A percentile compares a stretch with the other conserved stretches of the same genome.
These are phyloP conservation scores for Sebastes cheni DNA, from an alignment of 2,797 vertebrate species.

Conservation along the genomic window DNA sequence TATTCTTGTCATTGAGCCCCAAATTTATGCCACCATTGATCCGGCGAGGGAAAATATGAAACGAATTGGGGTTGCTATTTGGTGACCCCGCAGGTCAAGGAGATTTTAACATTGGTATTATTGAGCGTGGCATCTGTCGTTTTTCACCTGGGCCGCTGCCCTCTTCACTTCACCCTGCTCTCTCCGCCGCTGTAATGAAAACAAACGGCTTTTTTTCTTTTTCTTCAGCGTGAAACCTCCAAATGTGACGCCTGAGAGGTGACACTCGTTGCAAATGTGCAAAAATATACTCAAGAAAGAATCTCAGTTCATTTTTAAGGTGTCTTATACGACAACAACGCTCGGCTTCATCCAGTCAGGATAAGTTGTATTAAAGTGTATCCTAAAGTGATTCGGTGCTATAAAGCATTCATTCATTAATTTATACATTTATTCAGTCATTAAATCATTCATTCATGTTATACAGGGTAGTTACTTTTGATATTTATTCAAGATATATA, in stretches of 20 bases:
- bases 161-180: conserved; percentile 65
- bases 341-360: not conserved
- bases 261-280: conserved; percentile 13
- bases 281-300: not conserved
- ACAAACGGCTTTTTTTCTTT: conserved; percentile 37
- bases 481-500: not conserved
- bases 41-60: conserved; percentile 98
- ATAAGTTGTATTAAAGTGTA: not conserved
- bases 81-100: conserved; percentile 97
- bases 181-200: conserved; percentile 59
- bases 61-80: conserved; percentile 97
- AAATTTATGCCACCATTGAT: conserved; percentile 99
- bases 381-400: not conserved
- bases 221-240: conserved; percentile 17
- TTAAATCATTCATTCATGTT: conserved; percentile 7
- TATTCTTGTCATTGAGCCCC: conserved; percentile 98
- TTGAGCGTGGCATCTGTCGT: conserved; percentile 94
- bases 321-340: fast-evolving
- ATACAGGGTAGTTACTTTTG: not conserved
- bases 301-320: not conserved
- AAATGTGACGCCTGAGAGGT: conserved; percentile 33
- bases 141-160: conserved; percentile 82
- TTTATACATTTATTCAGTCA: not conserved
- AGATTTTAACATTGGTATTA: conserved; percentile 98
- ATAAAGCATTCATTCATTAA: not conserved